phyloP scores from a whole-genome alignment of 92 coral and sea anemone species.

The Porites lobata region DNA sequence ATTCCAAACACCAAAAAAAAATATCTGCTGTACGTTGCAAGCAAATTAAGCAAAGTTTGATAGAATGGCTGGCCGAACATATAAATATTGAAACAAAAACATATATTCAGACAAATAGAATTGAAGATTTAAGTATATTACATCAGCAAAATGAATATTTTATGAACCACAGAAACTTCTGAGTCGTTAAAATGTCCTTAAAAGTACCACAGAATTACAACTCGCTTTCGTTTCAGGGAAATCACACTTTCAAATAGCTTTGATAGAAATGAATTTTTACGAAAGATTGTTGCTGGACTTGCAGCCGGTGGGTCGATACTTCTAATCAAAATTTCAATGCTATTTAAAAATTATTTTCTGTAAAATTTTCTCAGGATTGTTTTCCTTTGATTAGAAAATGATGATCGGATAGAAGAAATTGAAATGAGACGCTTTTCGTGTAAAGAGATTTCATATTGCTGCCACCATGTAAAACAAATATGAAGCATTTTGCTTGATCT shows the following conservation, averaged over 20 bases:
- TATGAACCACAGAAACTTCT: constrained; percentile 7
- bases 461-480: too few relatives aligned
- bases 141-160: constrained; percentile 8
- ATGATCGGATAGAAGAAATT: not conserved
- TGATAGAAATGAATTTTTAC: not conserved
- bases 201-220: not conserved
- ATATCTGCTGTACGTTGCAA: too few relatives aligned
- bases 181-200: not conserved
- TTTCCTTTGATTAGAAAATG: not conserved
- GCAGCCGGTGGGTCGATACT: too few relatives aligned
- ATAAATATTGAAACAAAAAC: not conserved
- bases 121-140: not conserved
- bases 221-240: not conserved
- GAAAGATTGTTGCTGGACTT: not conserved
- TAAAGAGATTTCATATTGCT: not conserved
- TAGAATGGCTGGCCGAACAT: not conserved
- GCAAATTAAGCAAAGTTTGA: too few relatives aligned
- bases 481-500: not conserved
- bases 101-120: not conserved
- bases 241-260: not conserved
- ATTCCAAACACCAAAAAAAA: too few relatives aligned
- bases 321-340: too few relatives aligned
- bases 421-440: not conserved
- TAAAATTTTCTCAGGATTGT: too few relatives aligned
- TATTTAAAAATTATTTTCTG: too few relatives aligned